Evolutionary conservation across 2,888 invertebrate genomes (phyloP).

Genomic region (Cantharis lateralis): DNA sequence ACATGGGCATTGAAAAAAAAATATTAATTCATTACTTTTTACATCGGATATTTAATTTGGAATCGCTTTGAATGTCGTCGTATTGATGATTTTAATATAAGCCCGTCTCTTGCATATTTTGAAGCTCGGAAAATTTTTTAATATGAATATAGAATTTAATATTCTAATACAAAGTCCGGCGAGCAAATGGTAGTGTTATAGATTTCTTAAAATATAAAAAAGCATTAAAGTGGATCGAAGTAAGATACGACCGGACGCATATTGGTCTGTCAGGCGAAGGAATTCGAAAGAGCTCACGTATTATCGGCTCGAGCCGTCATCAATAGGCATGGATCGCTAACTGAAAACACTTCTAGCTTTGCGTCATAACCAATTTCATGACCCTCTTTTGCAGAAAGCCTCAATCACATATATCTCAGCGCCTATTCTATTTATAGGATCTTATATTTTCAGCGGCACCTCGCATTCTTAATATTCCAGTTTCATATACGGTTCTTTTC

Average conservation of each 20-base stretch:
- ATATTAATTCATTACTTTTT: not conserved
- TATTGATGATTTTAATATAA: not conserved
- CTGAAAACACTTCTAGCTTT: constrained; percentile 47
- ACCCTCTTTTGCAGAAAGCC: constrained; percentile 44
- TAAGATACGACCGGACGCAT: constrained; percentile 38
- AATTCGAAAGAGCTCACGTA: constrained; percentile 47
- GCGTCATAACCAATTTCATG: constrained; percentile 48
- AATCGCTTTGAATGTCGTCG: not conserved
- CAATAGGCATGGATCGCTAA: constrained; percentile 48
- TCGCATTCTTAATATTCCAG: constrained; percentile 48
- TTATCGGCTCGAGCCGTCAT: constrained; percentile 45
- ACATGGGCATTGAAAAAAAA: not conserved
- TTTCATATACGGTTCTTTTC: constrained; percentile 41
- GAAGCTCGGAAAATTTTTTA: not conserved
- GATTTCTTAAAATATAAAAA: constrained; percentile 33
- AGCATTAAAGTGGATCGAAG: constrained; percentile 20
- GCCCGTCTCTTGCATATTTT: not conserved
- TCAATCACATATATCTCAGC: constrained; percentile 49
- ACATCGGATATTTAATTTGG: not conserved
- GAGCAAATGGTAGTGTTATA: constrained; percentile 8
- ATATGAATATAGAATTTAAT: not conserved
- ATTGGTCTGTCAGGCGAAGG: constrained; percentile 48
- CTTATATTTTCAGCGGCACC: constrained; percentile 42
- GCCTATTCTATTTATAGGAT: constrained; percentile 50
- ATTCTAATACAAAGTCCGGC: not conserved